These are phyloP conservation scores for Hydrozoanthus tunicans DNA, from an alignment of 64 coral and sea anemone genomes.

Conservation along the genomic window DNA sequence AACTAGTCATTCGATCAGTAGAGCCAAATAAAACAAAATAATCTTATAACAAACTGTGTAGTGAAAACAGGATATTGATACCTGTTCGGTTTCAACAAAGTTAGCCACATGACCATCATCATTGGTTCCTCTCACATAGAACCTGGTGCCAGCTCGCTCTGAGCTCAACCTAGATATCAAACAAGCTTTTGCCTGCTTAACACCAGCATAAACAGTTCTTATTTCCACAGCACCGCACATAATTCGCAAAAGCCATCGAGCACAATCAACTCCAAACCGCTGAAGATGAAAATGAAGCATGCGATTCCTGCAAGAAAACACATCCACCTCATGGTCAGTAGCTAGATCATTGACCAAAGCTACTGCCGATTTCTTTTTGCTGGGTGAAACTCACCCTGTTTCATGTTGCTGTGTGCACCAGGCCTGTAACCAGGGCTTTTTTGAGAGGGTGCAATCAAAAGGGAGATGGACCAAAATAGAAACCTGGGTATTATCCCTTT, in stretches of 20 bases:
- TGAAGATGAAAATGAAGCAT: constrained; percentile 93
- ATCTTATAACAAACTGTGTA: too few species aligned
- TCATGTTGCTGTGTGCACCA: too few species aligned
- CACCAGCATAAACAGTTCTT: constrained; percentile 90
- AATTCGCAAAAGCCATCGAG: constrained; percentile 78
- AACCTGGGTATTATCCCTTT: too few species aligned
- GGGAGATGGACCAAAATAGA: too few species aligned
- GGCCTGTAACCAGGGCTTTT: too few species aligned
- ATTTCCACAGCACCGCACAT: constrained; percentile 98
- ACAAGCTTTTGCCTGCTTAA: constrained; percentile 92
- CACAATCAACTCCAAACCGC: constrained; percentile 91
- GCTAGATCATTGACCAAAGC: too few species aligned
- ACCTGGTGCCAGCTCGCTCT: constrained; percentile 96
- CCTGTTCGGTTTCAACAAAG: constrained; percentile 99
- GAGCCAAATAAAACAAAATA: background rate
- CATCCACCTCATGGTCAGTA: background rate
- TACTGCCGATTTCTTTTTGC: too few species aligned
- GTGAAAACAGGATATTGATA: background rate
- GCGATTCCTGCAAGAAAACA: constrained; percentile 72
- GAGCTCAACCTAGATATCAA: constrained; percentile 88
- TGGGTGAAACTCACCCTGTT: too few species aligned
- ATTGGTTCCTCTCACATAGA: constrained; percentile 97
- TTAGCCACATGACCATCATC: constrained; percentile 99
- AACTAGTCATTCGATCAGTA: too few species aligned
- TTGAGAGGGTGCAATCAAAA: too few species aligned